These are phyloP conservation scores for Tragelaphus scriptus DNA, from an alignment of 2,113 vertebrate species.

Conservation along the genomic window DNA sequence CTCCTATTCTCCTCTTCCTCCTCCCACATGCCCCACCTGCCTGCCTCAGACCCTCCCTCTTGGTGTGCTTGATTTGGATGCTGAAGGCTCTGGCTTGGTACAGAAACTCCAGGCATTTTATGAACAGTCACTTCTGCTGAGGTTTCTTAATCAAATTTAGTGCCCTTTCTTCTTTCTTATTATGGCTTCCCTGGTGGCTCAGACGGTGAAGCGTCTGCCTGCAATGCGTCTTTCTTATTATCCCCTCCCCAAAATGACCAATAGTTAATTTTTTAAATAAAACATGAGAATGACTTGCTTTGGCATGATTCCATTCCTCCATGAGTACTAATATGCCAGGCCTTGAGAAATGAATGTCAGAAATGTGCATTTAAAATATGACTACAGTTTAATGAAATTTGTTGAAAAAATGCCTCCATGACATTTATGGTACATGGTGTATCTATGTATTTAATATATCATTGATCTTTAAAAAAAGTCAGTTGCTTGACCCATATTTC, in stretches of 20 bases:
- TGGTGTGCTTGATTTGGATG: background rate
- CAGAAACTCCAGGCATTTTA: background rate
- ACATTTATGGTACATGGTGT: conserved; percentile 45
- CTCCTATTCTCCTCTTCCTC: background rate
- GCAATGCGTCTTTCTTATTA: background rate
- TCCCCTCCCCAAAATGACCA: background rate
- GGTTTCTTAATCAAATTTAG: background rate
- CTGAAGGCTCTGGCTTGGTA: background rate
- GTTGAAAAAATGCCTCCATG: conserved; percentile 47
- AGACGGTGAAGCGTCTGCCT: no score
- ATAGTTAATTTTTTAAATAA: background rate
- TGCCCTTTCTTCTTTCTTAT: background rate
- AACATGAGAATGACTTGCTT: background rate
- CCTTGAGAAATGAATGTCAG: background rate
- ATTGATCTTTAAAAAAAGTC: conserved; percentile 59
- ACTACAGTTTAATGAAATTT: conserved; percentile 56
- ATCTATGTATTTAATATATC: conserved; percentile 52
- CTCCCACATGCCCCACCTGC: background rate
- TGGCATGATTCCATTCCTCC: background rate
- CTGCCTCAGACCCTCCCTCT: background rate
- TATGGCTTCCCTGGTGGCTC: background rate
- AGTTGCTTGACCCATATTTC: conserved; percentile 70
- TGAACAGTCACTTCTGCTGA: background rate
- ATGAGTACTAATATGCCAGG: conserved; percentile 7
- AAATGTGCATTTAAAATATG: conserved; percentile 32